phyloP scores from a whole-genome alignment of 2,888 invertebrate genomes.

The Kuschelorhynchus macadamiae region DNA sequence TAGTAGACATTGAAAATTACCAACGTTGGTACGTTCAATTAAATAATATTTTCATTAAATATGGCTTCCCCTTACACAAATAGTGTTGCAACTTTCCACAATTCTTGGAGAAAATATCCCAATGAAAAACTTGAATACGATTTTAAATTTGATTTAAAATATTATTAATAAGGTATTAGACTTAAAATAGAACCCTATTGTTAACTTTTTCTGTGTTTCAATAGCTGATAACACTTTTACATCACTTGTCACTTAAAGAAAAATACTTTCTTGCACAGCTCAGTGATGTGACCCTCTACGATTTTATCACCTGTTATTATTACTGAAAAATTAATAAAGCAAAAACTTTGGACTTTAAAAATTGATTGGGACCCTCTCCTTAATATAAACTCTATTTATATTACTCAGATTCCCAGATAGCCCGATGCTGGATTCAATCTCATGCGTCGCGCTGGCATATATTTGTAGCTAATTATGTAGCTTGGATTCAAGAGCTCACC shows the following conservation, averaged over 20 bases:
- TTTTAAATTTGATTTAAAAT: slow-evolving; percentile 30
- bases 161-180: slow-evolving; percentile 32
- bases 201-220: too few species aligned
- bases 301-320: slow-evolving; percentile 35
- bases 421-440: too few species aligned
- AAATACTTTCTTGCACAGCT: slow-evolving; percentile 29
- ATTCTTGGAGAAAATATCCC: slow-evolving; percentile 9
- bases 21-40: slow-evolving; percentile 20
- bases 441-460: too few species aligned
- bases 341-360: slow-evolving; percentile 40
- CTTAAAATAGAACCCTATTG: too few species aligned
- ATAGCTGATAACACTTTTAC: too few species aligned
- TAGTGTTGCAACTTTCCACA: slow-evolving; percentile 35
- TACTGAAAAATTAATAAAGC: slow-evolving; percentile 45
- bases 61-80: slow-evolving; percentile 33
- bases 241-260: too few species aligned
- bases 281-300: slow-evolving; percentile 47
- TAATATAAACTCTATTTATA: slow-evolving; percentile 11
- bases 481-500: too few species aligned
- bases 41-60: slow-evolving; percentile 3
- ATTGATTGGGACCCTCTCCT: slow-evolving; percentile 40
- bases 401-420: slow-evolving; percentile 4
- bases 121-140: slow-evolving; percentile 4
- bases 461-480: too few species aligned
- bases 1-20: slow-evolving; percentile 21